Conservation (phyloP, 2,888 invertebrate species). For the Heliconius ismenius region DNA sequence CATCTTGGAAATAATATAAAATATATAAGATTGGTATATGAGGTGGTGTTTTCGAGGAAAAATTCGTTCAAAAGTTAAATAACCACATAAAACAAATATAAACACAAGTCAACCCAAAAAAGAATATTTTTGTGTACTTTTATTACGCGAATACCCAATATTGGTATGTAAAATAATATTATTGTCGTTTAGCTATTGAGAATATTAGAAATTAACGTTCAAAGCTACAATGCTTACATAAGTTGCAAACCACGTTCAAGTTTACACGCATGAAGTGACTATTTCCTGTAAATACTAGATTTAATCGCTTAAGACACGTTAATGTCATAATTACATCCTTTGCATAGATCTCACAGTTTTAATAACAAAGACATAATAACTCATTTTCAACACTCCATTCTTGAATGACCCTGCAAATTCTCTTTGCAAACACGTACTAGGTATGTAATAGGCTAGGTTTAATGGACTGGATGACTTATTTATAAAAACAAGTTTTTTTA, state of each 20-base stretch:
- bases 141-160: too few relatives aligned
- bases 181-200: background rate
- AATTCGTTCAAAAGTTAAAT: too few relatives aligned
- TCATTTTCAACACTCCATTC: background rate
- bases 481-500: background rate
- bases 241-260: constrained; percentile 27
- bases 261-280: constrained; percentile 35
- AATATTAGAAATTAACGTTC: background rate
- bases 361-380: constrained; percentile 34
- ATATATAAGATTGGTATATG: too few relatives aligned
- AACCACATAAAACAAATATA: too few relatives aligned
- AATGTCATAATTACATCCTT: constrained; percentile 63
- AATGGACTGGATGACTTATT: background rate
- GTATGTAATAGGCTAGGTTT: too few relatives aligned
- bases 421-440: background rate
- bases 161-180: too few relatives aligned
- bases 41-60: background rate
- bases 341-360: constrained; percentile 45
- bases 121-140: background rate
- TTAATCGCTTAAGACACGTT: constrained; percentile 52
- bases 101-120: too few relatives aligned
- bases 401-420: background rate
- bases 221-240: constrained; percentile 29
- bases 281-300: constrained; percentile 35
- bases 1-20: too few relatives aligned